Evolutionary conservation across 2,113 vertebrate species (phyloP).

Genomic region (Callocephalon fimbriatum): DNA sequence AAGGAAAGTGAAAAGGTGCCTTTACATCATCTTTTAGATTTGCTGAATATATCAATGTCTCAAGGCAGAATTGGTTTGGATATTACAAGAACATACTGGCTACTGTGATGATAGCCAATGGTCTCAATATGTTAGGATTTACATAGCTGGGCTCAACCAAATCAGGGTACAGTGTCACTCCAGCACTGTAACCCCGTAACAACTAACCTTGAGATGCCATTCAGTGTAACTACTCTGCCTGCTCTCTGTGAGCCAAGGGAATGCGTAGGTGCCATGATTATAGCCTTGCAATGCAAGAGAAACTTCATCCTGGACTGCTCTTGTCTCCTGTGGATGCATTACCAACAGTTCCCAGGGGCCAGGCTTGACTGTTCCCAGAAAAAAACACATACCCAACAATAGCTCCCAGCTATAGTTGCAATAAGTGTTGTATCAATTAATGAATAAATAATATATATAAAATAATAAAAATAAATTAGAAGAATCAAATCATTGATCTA

Average conservation of each 20-base stretch:
- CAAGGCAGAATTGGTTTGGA: background rate
- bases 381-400: background rate
- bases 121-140: background rate
- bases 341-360: background rate
- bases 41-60: background rate
- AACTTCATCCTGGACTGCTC: background rate
- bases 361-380: background rate
- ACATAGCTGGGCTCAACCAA: background rate
- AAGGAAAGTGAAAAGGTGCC: background rate
- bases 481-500: background rate
- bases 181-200: background rate
- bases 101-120: background rate
- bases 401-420: background rate
- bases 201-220: background rate
- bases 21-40: background rate
- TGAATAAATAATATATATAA: background rate
- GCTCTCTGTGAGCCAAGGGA: background rate
- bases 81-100: background rate
- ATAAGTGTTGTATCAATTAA: background rate
- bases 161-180: background rate
- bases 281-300: background rate
- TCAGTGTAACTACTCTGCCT: background rate
- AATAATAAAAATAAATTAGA: background rate
- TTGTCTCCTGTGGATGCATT: background rate
- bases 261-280: fast-evolving